Evolutionary conservation across 1,140 invertebrate genomes (phyloP), one percentile per base, ranked within the genome.

Genomic region (Teleopsis dalmanni): DNA sequence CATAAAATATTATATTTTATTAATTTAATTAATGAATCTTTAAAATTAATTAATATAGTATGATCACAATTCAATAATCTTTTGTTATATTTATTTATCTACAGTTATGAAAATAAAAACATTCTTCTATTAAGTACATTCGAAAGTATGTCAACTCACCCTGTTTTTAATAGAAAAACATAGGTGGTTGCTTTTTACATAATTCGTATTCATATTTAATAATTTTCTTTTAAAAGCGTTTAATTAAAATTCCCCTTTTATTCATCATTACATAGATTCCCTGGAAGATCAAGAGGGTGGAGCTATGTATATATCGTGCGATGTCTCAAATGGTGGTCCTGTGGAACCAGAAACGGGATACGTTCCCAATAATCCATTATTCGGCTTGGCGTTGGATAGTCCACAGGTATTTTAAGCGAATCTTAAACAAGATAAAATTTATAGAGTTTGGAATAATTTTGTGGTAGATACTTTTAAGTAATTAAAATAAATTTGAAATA

Each of bases 271-370:
- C 60, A 58, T 58, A 70, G 67, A 70, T 70, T 70, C 66, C 57
- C 62, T 70, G 66, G 66, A 70, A 70, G 62, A 70, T 59, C 63
- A 70, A 66, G 67, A 69, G 64, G 68, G 68, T 70, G 68, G 68
- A 71, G 68, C 68, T 66, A 71, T 71, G 68, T 70, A 70, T 62
- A 71, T 71, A 65, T 70, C 67, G 59, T 70, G 66, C 60, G 67
- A 70, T 64, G 66, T 68, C 57, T 63, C 67, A 65, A 69, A 66
- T 57, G 60, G 63, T 55, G 61, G 62, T 66, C 61, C 67, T 62
- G 63, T 70, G 65, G 65, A 70, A 65, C 58, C 67, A 55, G 67
- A 70, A 60, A 65, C 63, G 58, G 68, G 68, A 58, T 71, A 71
- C 57, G 68, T 71, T 52, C 68, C 68, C 53, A 71, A 71, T 54